Evolutionary conservation across 2,797 vertebrate species (phyloP).

Genomic region (Lindbergichthys nudifrons): DNA sequence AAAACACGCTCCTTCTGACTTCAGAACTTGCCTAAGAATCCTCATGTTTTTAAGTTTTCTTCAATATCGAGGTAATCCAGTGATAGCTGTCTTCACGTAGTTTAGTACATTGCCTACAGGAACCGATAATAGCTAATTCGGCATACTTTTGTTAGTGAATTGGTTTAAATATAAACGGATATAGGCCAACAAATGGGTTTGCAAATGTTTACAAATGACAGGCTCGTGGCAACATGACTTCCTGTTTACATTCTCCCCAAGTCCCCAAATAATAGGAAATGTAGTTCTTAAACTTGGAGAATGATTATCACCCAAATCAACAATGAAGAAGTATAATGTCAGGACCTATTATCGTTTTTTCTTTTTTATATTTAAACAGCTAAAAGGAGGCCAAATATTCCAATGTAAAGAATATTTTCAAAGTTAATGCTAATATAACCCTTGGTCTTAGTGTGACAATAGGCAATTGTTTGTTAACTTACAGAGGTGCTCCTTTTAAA

Average conservation of each 20-base stretch:
- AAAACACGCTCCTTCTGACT: background rate
- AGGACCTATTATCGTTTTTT: background rate
- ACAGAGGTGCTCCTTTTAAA: background rate
- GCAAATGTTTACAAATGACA: background rate
- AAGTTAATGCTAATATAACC: background rate
- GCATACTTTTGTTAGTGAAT: background rate
- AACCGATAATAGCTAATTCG: background rate
- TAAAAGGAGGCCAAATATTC: background rate
- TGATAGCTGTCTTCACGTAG: background rate
- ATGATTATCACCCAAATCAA: background rate
- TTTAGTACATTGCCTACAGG: background rate
- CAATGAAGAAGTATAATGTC: background rate
- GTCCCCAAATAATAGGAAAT: background rate
- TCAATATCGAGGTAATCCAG: background rate
- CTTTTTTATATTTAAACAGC: background rate
- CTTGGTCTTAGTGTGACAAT: background rate
- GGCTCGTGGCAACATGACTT: background rate
- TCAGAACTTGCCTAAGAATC: background rate
- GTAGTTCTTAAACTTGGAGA: background rate
- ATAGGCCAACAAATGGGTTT: background rate
- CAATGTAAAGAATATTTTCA: no score
- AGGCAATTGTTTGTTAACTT: background rate
- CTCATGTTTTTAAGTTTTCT: background rate
- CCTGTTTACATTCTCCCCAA: conserved; percentile 1
- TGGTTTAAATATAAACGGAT: background rate